phyloP scores from a whole-genome alignment of 2,888 invertebrate species.

The Oscheius myriophilus region DNA sequence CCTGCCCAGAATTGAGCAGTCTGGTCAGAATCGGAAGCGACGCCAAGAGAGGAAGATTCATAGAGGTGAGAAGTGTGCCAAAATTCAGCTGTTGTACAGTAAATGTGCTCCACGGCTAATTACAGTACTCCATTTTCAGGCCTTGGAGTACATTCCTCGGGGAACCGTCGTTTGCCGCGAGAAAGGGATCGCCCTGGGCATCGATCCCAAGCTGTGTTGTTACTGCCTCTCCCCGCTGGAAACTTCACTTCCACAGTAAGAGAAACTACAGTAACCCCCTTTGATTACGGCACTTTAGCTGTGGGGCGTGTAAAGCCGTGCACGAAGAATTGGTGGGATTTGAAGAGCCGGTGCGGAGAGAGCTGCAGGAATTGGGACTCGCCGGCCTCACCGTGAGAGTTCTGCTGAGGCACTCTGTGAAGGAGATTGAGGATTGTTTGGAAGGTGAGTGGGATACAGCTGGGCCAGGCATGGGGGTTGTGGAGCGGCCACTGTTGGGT shows the following conservation, averaged over 20 bases:
- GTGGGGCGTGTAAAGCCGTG: not conserved
- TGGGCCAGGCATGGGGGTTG: too few relatives aligned
- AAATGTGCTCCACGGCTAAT: too few relatives aligned
- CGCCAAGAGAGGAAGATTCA: slow-evolving; percentile 31
- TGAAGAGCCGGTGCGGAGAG: slow-evolving; percentile 29
- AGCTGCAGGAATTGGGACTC: slow-evolving; percentile 36
- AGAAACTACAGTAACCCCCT: not conserved
- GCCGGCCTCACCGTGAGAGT: slow-evolving; percentile 42
- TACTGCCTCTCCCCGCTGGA: slow-evolving; percentile 29
- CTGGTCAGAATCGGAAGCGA: slow-evolving; percentile 35
- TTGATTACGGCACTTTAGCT: slow-evolving; percentile 1
- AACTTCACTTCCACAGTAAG: not conserved
- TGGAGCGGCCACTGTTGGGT: too few relatives aligned
- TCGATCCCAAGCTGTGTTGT: slow-evolving; percentile 29
- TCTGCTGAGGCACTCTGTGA: slow-evolving; percentile 28
- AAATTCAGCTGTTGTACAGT: too few relatives aligned
- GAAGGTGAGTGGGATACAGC: too few relatives aligned
- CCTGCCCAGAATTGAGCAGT: slow-evolving; percentile 35
- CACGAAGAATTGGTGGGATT: not conserved
- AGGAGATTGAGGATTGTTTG: slow-evolving; percentile 20
- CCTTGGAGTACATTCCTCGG: slow-evolving; percentile 30
- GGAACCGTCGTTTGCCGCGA: slow-evolving; percentile 45
- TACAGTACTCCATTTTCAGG: too few relatives aligned
- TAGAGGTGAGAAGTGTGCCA: slow-evolving; percentile 22
- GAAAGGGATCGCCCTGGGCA: slow-evolving; percentile 38